phyloP scores from a whole-genome alignment of 2,113 vertebrate genomes.

The Clarias macrocephalus region DNA sequence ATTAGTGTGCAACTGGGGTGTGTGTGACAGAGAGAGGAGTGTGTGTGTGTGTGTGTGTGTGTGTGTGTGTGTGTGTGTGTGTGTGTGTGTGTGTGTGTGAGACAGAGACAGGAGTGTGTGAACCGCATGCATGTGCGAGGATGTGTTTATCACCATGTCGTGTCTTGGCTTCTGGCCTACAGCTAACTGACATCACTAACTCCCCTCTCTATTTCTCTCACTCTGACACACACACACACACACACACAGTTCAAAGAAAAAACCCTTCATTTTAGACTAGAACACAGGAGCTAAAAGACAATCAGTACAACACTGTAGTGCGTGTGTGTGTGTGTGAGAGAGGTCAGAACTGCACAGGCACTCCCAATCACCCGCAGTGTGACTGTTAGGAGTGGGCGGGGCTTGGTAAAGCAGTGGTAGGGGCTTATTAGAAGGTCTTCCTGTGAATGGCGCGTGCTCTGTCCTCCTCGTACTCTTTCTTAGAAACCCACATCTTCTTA shows the following conservation, averaged over 20 bases:
- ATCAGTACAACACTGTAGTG: not conserved
- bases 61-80: not conserved
- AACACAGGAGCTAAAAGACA: not conserved
- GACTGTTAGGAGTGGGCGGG: slow-evolving; percentile 35
- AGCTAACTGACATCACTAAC: not conserved
- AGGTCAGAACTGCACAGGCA: slow-evolving; percentile 3
- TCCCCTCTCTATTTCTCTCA: not conserved
- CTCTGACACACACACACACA: not conserved
- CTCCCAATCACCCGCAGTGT: not conserved
- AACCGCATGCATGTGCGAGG: not conserved
- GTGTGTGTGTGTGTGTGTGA: not conserved
- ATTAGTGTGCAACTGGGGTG: not conserved
- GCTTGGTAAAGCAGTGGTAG: slow-evolving; percentile 18
- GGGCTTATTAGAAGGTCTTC: slow-evolving; percentile 81
- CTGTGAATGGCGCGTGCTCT: slow-evolving; percentile 85
- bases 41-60: not conserved
- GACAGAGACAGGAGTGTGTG: not conserved
- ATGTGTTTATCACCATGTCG: not conserved
- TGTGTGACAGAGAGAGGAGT: not conserved
- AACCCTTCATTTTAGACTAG: not conserved
- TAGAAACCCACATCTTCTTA: slow-evolving; percentile 94
- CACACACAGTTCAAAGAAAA: not conserved
- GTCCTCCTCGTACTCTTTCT: slow-evolving; percentile 90
- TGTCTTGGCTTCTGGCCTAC: not conserved
- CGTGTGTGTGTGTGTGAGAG: not conserved